Conservation (phyloP, 2,888 invertebrate genomes). For the Ceramica pisi region DNA sequence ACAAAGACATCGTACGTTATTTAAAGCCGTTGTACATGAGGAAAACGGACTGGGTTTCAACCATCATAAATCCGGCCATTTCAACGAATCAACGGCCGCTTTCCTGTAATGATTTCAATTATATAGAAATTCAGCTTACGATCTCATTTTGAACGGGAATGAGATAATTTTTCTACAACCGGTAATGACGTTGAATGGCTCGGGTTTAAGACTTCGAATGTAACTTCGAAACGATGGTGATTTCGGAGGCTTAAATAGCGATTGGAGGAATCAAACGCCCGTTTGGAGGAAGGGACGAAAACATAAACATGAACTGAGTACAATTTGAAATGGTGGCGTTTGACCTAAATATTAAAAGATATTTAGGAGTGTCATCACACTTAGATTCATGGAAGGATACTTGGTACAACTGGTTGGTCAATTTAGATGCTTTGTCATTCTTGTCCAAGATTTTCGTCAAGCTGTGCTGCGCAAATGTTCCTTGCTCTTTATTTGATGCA, state of each 20-base stretch:
- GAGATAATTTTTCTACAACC: constrained; percentile 64
- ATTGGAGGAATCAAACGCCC: constrained; percentile 54
- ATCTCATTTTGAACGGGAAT: constrained; percentile 64
- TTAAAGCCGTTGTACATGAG: constrained; percentile 12
- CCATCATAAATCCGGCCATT: constrained; percentile 70
- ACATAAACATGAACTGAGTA: constrained; percentile 54
- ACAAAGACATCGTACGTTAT: neutral
- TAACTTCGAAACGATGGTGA: constrained; percentile 51
- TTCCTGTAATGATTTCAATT: constrained; percentile 75
- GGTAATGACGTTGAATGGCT: constrained; percentile 57
- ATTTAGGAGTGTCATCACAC: constrained; percentile 49
- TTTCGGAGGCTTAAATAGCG: constrained; percentile 57
- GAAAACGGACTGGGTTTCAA: constrained; percentile 35
- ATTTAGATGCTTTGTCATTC: constrained; percentile 14
- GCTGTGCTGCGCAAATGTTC: neutral
- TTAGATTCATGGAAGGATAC: constrained; percentile 23
- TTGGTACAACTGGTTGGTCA: constrained; percentile 5
- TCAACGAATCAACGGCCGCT: constrained; percentile 68
- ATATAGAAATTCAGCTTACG: constrained; percentile 65
- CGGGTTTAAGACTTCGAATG: constrained; percentile 50
- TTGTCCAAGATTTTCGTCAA: neutral
- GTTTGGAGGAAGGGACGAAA: constrained; percentile 43
- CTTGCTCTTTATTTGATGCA: neutral
- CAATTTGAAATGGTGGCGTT: constrained; percentile 51
- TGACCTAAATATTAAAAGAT: constrained; percentile 57